phyloP scores from a whole-genome alignment of 2,113 vertebrate species.

The Nymphicus hollandicus region DNA sequence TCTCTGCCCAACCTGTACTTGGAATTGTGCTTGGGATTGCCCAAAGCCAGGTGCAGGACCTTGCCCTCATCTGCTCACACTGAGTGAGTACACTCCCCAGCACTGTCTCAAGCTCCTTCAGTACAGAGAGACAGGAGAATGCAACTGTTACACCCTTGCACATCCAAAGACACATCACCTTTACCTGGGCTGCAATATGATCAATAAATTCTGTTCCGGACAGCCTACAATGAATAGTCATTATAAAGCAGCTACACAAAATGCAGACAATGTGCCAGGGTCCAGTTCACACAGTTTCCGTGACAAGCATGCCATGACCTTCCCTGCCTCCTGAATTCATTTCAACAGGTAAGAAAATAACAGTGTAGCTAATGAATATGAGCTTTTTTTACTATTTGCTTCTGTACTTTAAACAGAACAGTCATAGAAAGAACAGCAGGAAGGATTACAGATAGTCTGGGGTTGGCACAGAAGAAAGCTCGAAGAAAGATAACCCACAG shows the following conservation, averaged over 20 bases:
- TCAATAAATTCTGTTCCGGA: neutral
- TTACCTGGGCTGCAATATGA: accelerated
- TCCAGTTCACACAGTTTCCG: neutral
- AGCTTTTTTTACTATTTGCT: neutral
- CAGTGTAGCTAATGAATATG: neutral
- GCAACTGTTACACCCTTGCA: accelerated
- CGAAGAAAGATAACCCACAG: neutral
- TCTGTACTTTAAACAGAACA: neutral
- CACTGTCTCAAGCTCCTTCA: neutral
- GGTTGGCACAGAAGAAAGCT: neutral
- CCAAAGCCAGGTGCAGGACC: neutral
- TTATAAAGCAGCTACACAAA: neutral
- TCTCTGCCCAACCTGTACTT: neutral
- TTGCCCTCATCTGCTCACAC: neutral
- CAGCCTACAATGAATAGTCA: neutral
- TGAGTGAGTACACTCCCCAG: accelerated
- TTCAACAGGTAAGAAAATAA: neutral
- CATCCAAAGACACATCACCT: neutral
- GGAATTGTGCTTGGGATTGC: neutral
- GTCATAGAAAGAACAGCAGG: neutral
- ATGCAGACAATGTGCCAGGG: accelerated
- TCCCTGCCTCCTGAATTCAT: neutral
- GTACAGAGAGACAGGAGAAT: neutral
- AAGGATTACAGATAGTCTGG: neutral
- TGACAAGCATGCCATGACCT: neutral